Conservation (phyloP, 2,797 vertebrate species). For the Allobates femoralis region DNA sequence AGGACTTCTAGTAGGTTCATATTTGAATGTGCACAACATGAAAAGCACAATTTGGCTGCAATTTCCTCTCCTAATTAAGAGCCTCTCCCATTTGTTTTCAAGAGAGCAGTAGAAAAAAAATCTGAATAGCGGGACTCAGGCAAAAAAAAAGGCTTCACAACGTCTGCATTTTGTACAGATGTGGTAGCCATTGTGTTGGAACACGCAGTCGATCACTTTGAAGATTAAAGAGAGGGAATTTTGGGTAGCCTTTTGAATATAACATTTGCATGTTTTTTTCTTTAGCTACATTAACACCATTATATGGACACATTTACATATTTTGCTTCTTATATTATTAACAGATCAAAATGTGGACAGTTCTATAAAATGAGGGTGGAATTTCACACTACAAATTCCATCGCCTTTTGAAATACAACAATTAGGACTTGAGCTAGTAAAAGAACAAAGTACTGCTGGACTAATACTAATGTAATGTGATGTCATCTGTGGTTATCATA, state of each 20-base stretch:
- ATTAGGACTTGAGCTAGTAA: neutral
- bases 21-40: conserved; percentile 57
- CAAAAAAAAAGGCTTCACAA: conserved; percentile 32
- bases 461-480: neutral
- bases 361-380: neutral
- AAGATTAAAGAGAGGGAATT: conserved; percentile 58
- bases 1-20: conserved; percentile 46
- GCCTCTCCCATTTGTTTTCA: conserved; percentile 58
- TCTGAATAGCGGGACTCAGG: conserved; percentile 28
- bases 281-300: conserved; percentile 24
- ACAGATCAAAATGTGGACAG: conserved; percentile 13
- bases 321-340: conserved; percentile 8
- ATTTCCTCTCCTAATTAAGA: conserved; percentile 63
- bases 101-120: conserved; percentile 56
- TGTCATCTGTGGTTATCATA: neutral
- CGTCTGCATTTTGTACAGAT: conserved; percentile 45
- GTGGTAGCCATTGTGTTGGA: conserved; percentile 53
- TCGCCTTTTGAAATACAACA: neutral
- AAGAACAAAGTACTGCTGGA: neutral
- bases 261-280: conserved; percentile 30
- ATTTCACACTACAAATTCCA: conserved; percentile 11
- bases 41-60: conserved; percentile 61
- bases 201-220: conserved; percentile 52
- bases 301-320: conserved; percentile 29
- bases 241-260: conserved; percentile 20